Base-by-base conservation (phyloP, 2,888 invertebrate genomes). In the Corbicula japonica region DNA sequence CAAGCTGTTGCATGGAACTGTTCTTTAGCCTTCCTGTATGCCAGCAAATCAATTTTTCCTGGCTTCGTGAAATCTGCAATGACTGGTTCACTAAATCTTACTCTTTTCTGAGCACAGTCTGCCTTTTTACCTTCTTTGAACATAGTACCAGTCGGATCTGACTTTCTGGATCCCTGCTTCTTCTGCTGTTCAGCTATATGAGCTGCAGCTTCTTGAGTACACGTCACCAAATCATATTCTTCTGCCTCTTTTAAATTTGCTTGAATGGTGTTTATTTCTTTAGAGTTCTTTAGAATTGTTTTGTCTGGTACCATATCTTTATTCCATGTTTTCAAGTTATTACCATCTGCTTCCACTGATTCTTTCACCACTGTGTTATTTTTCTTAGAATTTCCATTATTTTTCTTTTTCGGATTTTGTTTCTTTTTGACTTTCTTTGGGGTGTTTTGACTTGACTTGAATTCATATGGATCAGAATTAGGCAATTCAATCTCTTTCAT, bases 161-260 rank as follows among this genome's bases (percentile, higher is more conserved):
- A 10, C 10, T 2, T 26, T 3, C 18, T 50, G 6, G 34, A 21
- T 6, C 12, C 8, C 8, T 46, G 34, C 18, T 56, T 41, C 23
- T 23, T 66, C 12, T 71, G n/a, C 35, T 75, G 32, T 5, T 61
- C 44, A 38, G 50, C 75, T 61, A 88, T 80, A 21, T 80, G 81
- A 2, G 77, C 68, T 10, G 83, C 69, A n/a, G 83, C 90, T 61
- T 91, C 91, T 48, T 91, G 91, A 12, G 90, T 90, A 69, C 85
- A 84, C 30, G 90, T 89, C 61, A 91, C 21, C 15, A 92, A 76
- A 50, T 91, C 90, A 84, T 88, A 86, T n/a, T 87, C 86, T 63
- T 92, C 91, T 26, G 92, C 92, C 35, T 87, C 75, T 28, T 79
- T 81, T 8, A 92, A 84, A 63, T 86, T 84, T 23, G 80, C 84